A percentile compares a stretch with the other conserved stretches of the same genome.
Conservation (phyloP, 2,113 vertebrate genomes). For the Cygnus atratus region DNA sequence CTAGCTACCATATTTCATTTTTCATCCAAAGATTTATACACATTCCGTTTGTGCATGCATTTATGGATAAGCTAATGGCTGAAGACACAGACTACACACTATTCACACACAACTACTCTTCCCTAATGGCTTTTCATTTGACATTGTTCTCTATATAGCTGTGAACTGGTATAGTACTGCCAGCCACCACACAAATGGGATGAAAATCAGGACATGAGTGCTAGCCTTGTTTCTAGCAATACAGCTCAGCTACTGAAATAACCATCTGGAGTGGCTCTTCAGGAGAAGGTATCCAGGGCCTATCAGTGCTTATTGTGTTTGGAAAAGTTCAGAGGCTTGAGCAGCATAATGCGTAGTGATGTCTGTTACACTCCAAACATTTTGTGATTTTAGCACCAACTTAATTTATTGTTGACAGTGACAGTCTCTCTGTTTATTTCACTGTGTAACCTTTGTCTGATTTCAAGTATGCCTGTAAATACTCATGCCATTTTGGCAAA, state of each 20-base stretch:
- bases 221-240: neutral
- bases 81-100: neutral
- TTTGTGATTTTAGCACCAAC: neutral
- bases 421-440: constrained; percentile 47
- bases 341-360: neutral
- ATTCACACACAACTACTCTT: neutral
- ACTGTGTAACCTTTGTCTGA: constrained; percentile 51
- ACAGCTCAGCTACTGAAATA: neutral
- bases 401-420: constrained; percentile 49
- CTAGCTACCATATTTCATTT: neutral
- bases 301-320: constrained; percentile 19
- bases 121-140: neutral
- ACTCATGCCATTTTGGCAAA: constrained; percentile 49
- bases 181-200: neutral
- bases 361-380: constrained; percentile 30
- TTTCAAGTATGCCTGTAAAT: constrained; percentile 64
- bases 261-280: constrained; percentile 6
- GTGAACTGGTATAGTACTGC: neutral
- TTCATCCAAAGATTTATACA: neutral
- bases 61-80: neutral
- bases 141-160: accelerated
- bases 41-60: neutral
- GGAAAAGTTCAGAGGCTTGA: constrained; percentile 45
- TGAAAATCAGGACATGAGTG: neutral
- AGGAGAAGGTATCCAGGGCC: constrained; percentile 34